A percentile compares a stretch with the other conserved stretches of the same genome.
Conservation (phyloP, 1,140 invertebrate genomes). For the Tetramorium parvispinum region DNA sequence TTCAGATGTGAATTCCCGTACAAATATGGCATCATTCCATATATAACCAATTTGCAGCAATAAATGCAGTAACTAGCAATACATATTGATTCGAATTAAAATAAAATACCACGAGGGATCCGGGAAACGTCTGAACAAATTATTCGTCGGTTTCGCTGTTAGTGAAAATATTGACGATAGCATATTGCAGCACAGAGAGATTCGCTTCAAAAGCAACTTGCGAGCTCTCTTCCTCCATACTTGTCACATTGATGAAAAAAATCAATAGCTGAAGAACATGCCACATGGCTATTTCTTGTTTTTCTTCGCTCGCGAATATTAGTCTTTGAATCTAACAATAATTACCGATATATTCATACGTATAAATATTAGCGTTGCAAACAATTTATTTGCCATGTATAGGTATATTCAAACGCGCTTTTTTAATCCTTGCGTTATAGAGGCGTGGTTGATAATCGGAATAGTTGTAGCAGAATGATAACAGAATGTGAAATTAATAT, state of each 20-base stretch:
- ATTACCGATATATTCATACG: not conserved
- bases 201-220: not conserved
- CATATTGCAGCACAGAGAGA: not conserved
- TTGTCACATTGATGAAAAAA: not conserved
- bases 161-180: constrained; percentile 5
- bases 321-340: not conserved
- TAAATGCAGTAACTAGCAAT: not conserved
- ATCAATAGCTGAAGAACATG: not conserved
- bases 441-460: constrained; percentile 1
- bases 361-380: not conserved
- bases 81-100: constrained; percentile 19
- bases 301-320: not conserved
- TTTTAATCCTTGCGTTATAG: not conserved
- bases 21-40: not conserved
- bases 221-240: not conserved
- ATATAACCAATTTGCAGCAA: not conserved
- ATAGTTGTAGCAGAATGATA: not conserved
- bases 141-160: constrained; percentile 8
- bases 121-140: constrained; percentile 1
- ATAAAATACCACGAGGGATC: not conserved
- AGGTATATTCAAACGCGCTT: not conserved
- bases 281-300: not conserved
- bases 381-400: not conserved
- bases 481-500: constrained; percentile 55
- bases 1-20: not conserved